Conservation (phyloP, 2,797 vertebrate species). For the Spondyliosoma cantharus region DNA sequence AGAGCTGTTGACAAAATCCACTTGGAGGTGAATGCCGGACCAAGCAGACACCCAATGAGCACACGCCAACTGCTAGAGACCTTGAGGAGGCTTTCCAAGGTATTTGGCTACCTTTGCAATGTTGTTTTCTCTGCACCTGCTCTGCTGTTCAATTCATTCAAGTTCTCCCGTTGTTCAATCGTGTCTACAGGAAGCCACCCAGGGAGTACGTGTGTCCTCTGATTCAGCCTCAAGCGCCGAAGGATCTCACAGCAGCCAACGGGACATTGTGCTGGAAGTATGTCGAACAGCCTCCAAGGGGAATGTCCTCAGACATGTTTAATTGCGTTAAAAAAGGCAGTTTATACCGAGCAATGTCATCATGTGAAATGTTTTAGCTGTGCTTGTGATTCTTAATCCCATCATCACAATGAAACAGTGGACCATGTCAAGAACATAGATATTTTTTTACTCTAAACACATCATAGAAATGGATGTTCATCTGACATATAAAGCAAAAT, state of each 20-base stretch:
- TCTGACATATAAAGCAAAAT: neutral
- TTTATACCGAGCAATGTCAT: slow-evolving; percentile 4
- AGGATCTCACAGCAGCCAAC: slow-evolving; percentile 11
- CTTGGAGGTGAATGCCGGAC: slow-evolving; percentile 74
- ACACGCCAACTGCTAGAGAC: slow-evolving; percentile 66
- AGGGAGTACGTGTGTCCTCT: slow-evolving; percentile 20
- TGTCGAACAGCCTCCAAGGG: slow-evolving; percentile 10
- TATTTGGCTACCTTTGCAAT: slow-evolving; percentile 56
- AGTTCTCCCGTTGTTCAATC: slow-evolving; percentile 32
- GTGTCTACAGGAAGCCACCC: slow-evolving; percentile 63
- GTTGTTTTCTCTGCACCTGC: slow-evolving; percentile 50
- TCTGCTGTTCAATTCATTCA: slow-evolving; percentile 27
- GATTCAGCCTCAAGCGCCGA: slow-evolving; percentile 47
- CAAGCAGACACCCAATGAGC: slow-evolving; percentile 36
- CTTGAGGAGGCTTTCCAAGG: slow-evolving; percentile 71
- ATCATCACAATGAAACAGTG: neutral
- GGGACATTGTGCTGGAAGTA: slow-evolving; percentile 41
- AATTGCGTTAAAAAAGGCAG: neutral
- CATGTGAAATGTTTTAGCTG: slow-evolving; percentile 5
- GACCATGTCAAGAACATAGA: neutral
- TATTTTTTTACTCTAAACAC: neutral
- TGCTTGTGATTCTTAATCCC: slow-evolving; percentile 7
- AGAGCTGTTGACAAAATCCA: slow-evolving; percentile 81
- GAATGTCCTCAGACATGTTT: slow-evolving; percentile 2
- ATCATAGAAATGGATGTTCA: neutral